phyloP scores from a whole-genome alignment of 2,888 invertebrate genomes.

The Phaedon cochleariae region DNA sequence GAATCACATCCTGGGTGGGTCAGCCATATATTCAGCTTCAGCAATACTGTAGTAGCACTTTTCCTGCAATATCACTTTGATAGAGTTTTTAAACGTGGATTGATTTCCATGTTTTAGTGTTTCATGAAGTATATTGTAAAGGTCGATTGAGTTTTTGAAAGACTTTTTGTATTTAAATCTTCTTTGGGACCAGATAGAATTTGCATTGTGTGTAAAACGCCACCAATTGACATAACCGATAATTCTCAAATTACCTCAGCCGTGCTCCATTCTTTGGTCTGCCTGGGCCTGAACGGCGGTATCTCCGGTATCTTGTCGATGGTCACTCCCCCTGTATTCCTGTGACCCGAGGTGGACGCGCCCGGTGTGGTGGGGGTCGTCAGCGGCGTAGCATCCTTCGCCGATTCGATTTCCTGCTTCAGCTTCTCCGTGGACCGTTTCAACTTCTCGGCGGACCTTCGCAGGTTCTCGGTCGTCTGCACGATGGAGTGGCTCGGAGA shows the following conservation, averaged over 20 bases:
- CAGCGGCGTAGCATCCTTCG: constrained; percentile 45
- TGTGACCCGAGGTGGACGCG: constrained; percentile 49
- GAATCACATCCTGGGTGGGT: no score
- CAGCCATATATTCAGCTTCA: no score
- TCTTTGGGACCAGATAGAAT: no score
- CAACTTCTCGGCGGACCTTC: constrained; percentile 47
- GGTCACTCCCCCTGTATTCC: constrained; percentile 55
- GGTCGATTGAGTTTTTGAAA: no score
- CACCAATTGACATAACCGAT: background rate
- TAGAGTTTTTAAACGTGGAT: no score
- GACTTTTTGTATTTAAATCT: no score
- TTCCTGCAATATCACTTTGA: no score
- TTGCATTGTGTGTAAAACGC: no score
- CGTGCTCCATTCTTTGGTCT: constrained; percentile 66
- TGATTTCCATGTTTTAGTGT: no score
- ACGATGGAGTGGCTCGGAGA: constrained; percentile 59
- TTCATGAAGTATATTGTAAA: no score
- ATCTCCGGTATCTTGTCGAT: constrained; percentile 63
- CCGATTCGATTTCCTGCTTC: constrained; percentile 24
- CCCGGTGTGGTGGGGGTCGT: constrained; percentile 66
- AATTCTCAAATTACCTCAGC: constrained; percentile 36
- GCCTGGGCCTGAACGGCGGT: constrained; percentile 67
- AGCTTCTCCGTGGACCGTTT: constrained; percentile 22
- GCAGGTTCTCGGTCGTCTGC: constrained; percentile 39
- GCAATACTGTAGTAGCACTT: no score